phyloP scores from a whole-genome alignment of 2,888 invertebrate species.

The Eucera pruinosa region DNA sequence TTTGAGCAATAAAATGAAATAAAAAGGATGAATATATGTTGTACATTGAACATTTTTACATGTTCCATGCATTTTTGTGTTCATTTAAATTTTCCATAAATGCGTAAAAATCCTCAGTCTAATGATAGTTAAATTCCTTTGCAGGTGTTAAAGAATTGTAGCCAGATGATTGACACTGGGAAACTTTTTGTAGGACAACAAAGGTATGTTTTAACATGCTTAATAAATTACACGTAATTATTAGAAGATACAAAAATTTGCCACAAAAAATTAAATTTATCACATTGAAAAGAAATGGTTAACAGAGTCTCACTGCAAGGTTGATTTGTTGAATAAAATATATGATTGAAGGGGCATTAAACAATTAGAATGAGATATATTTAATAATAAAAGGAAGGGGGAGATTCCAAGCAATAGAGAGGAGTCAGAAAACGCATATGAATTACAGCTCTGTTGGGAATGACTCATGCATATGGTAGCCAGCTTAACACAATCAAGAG shows the following conservation, averaged over 20 bases:
- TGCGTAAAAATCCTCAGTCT: too few relatives aligned
- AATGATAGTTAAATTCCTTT: too few relatives aligned
- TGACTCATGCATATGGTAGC: slow-evolving; percentile 74
- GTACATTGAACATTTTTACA: too few relatives aligned
- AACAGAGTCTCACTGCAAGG: too few relatives aligned
- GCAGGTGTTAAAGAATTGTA: slow-evolving; percentile 92
- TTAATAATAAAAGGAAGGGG: slow-evolving; percentile 25
- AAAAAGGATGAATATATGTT: too few relatives aligned
- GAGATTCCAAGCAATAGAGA: slow-evolving; percentile 39
- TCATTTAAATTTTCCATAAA: too few relatives aligned
- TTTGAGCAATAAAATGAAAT: too few relatives aligned
- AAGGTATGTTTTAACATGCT: slow-evolving; percentile 87
- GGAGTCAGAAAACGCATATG: slow-evolving; percentile 64
- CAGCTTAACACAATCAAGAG: slow-evolving; percentile 42
- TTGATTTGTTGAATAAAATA: slow-evolving; percentile 1
- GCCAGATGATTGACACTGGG: slow-evolving; percentile 95
- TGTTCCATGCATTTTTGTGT: too few relatives aligned
- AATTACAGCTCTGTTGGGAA: slow-evolving; percentile 68
- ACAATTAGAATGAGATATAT: slow-evolving; percentile 10
- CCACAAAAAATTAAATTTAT: background rate
- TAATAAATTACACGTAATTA: slow-evolving; percentile 4
- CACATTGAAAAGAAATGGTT: background rate
- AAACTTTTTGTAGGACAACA: slow-evolving; percentile 96
- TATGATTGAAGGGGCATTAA: background rate
- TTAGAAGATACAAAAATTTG: background rate